Conservation (phyloP, 2,113 vertebrate species). For the Indicator indicator region DNA sequence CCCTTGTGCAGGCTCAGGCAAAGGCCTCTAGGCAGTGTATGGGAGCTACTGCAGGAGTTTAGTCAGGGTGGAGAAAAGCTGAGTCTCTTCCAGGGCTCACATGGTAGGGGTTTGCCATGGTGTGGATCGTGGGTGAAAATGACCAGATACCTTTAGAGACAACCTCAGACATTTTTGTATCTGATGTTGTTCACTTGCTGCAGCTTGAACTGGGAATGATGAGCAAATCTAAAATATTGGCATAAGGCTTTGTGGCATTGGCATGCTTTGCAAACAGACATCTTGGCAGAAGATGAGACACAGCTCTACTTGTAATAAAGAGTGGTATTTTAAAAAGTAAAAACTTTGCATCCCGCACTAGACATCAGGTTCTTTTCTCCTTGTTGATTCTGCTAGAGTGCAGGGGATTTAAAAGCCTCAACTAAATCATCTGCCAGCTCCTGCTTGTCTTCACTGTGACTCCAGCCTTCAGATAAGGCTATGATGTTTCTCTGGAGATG, state of each 20-base stretch:
- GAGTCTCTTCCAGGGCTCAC: not conserved
- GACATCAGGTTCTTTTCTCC: not conserved
- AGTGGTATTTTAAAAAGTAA: not conserved
- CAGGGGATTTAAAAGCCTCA: not conserved
- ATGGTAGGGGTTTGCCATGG: not conserved
- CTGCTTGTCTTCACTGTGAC: not conserved
- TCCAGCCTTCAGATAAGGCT: not conserved
- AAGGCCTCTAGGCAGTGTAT: not conserved
- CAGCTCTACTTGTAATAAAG: not conserved
- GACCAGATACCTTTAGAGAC: not conserved
- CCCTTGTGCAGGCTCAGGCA: not conserved
- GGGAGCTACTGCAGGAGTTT: not conserved
- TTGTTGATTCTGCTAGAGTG: not conserved
- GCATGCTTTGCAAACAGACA: not conserved
- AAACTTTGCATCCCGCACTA: slow-evolving; percentile 12
- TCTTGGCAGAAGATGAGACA: slow-evolving; percentile 39
- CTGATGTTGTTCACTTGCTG: slow-evolving; percentile 2
- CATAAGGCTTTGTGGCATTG: slow-evolving; percentile 6
- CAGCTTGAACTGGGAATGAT: slow-evolving; percentile 34
- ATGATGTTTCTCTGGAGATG: not conserved
- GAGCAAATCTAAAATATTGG: slow-evolving; percentile 11
- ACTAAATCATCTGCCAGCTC: not conserved
- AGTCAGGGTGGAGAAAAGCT: not conserved
- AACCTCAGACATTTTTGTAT: no score
- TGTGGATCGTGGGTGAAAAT: not conserved